Percentiles rank a stretch among this genome's conserved stretches.
Conservation (phyloP, 2,797 vertebrate species). For the Babyrousa celebensis region DNA sequence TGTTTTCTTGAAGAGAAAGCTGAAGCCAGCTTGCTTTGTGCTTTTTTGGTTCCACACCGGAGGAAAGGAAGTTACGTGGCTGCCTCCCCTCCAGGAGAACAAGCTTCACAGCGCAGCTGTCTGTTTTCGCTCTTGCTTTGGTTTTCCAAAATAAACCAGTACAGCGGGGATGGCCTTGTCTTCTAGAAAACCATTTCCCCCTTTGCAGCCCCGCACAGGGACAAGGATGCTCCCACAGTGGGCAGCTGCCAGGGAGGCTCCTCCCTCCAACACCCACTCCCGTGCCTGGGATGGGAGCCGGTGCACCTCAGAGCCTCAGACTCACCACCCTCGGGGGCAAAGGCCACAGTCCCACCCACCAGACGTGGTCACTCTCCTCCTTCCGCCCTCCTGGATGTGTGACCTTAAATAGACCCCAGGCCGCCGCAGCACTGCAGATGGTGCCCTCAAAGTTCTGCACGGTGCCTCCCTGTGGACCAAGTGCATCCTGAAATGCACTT, state of each 20-base stretch:
- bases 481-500: accelerated
- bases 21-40: accelerated
- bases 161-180: accelerated
- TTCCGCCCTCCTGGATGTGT: neutral
- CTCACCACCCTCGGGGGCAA: neutral
- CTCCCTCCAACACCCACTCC: neutral
- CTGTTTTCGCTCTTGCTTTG: neutral
- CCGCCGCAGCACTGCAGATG: accelerated
- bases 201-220: accelerated
- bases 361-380: accelerated
- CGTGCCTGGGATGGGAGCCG: neutral
- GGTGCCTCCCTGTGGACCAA: neutral
- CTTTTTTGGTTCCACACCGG: neutral
- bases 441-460: neutral
- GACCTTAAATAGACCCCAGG: neutral
- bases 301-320: neutral
- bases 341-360: neutral
- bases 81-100: neutral
- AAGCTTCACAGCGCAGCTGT: neutral
- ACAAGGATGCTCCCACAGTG: accelerated
- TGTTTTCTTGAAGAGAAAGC: neutral
- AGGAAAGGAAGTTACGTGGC: neutral
- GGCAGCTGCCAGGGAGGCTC: neutral
- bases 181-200: neutral
- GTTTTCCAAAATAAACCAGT: neutral